Conservation (phyloP, 2,113 vertebrate species). For the Orthonyx spaldingii region DNA sequence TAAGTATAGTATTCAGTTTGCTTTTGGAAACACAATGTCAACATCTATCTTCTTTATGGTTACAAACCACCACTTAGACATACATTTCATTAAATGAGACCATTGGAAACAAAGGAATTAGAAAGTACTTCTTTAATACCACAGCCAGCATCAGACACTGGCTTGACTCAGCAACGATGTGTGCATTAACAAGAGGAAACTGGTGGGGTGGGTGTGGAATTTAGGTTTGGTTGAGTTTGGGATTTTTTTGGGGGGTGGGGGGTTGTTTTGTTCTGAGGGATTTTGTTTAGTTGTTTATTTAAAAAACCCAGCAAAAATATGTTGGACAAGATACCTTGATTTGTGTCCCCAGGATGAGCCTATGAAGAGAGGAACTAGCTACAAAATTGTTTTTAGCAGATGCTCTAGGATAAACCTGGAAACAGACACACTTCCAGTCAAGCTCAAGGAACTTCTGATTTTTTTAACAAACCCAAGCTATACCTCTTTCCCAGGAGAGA, state of each 20-base stretch:
- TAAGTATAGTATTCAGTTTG: neutral
- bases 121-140: neutral
- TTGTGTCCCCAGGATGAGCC: neutral
- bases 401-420: neutral
- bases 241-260: neutral
- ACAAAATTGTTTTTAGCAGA: neutral
- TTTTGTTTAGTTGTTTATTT: neutral
- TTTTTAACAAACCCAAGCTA: neutral
- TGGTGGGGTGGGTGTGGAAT: neutral
- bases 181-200: neutral
- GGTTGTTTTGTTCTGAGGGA: neutral
- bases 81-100: neutral
- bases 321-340: neutral
- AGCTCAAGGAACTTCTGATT: neutral
- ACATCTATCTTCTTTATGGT: neutral
- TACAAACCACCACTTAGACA: neutral
- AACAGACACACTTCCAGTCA: neutral
- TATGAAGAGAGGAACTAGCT: neutral
- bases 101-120: neutral
- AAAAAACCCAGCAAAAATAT: neutral
- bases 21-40: neutral
- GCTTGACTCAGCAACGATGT: neutral
- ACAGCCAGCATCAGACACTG: neutral
- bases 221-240: neutral
- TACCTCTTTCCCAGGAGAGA: neutral